These are phyloP conservation scores for Halcyon senegalensis DNA, from an alignment of 2,113 vertebrate genomes.

Conservation along the genomic window DNA sequence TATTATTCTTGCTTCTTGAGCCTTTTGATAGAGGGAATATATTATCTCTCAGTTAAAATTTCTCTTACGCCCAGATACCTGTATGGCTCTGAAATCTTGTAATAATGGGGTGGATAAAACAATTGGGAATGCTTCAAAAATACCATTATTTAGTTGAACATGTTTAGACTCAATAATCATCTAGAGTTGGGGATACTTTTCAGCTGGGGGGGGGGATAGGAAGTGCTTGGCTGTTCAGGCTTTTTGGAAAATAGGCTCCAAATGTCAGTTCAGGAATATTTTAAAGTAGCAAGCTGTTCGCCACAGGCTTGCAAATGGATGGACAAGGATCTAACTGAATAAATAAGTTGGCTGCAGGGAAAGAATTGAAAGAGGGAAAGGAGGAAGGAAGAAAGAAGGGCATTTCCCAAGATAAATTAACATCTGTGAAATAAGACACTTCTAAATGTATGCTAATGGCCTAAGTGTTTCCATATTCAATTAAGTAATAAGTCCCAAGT, in stretches of 20 bases:
- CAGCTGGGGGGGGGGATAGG: background rate
- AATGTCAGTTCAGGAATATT: background rate
- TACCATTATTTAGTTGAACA: background rate
- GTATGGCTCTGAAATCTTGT: background rate
- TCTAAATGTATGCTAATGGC: slow-evolving; percentile 40
- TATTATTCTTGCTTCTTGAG: background rate
- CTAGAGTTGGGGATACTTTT: background rate
- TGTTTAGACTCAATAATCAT: background rate
- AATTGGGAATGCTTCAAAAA: background rate
- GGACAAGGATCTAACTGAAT: slow-evolving; percentile 27
- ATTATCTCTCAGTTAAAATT: background rate
- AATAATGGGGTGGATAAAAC: background rate
- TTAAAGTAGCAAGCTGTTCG: background rate
- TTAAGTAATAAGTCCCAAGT: slow-evolving; percentile 24
- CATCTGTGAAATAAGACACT: slow-evolving; percentile 30
- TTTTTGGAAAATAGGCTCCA: background rate
- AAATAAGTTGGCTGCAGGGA: slow-evolving; percentile 56
- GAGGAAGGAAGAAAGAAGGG: background rate
- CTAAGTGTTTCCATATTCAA: slow-evolving; percentile 45
- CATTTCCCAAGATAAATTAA: slow-evolving; percentile 59
- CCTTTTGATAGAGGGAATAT: background rate
- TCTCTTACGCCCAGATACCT: background rate
- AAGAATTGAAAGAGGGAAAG: slow-evolving; percentile 6
- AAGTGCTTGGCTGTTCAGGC: background rate
- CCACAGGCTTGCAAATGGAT: background rate